A percentile compares a stretch with the other conserved stretches of the same genome.
Conservation (phyloP, 2,888 invertebrate species). For the Caenorhabditis uteleia region DNA sequence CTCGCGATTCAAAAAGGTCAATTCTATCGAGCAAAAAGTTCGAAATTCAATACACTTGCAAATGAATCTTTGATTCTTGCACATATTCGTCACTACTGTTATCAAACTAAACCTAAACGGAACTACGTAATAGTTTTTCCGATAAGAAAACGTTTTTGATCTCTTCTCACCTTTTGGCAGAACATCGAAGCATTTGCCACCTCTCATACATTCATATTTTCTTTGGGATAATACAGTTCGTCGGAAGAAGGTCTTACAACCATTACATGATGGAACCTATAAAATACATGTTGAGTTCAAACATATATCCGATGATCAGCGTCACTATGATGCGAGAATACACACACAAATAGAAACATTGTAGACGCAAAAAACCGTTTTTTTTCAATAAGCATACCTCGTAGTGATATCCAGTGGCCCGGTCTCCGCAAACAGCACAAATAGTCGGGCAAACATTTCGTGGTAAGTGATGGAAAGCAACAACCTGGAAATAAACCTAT, state of each 20-base stretch:
- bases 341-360: conserved; percentile 5
- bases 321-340: conserved; percentile 20
- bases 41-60: neutral
- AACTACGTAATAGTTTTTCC: conserved; percentile 21
- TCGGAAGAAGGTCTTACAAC: conserved; percentile 49
- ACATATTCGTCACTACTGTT: too few species aligned
- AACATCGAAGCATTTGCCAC: conserved; percentile 42
- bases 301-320: conserved; percentile 7
- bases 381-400: conserved; percentile 30
- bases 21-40: too few species aligned
- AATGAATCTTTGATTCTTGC: neutral
- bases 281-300: too few species aligned
- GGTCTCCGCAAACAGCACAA: conserved; percentile 53
- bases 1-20: too few species aligned
- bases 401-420: conserved; percentile 56
- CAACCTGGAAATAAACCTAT: conserved; percentile 34
- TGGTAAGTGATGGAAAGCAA: conserved; percentile 39
- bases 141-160: conserved; percentile 1
- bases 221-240: conserved; percentile 34
- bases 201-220: conserved; percentile 36
- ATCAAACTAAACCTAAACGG: conserved; percentile 26
- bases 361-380: neutral
- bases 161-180: conserved; percentile 39
- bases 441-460: conserved; percentile 51
- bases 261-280: conserved; percentile 52